Percentiles rank a stretch among this genome's conserved stretches.
Evolutionary conservation across 2,797 vertebrate genomes (phyloP).

Genomic region (Acomys russatus): DNA sequence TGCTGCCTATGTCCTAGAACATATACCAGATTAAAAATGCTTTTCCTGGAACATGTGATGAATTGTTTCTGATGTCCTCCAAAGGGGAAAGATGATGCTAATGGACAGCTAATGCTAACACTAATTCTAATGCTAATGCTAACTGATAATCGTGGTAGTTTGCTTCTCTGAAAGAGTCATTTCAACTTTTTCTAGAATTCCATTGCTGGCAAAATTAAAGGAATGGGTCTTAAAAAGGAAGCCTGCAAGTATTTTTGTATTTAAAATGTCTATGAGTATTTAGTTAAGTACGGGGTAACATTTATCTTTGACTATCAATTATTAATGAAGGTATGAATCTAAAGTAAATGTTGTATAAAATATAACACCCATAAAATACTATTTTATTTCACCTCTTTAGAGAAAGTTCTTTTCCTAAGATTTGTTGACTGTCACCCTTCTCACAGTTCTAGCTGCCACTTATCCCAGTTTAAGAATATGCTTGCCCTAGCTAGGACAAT

Average conservation of each 20-base stretch:
- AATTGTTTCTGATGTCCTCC: slow-evolving; percentile 26
- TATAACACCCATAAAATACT: neutral
- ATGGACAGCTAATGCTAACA: neutral
- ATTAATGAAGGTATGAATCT: slow-evolving; percentile 32
- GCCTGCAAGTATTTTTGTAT: neutral
- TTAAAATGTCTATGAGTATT: neutral
- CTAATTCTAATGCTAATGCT: no score
- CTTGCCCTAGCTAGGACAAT: slow-evolving; percentile 33
- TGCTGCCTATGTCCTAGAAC: neutral
- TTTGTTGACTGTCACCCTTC: neutral
- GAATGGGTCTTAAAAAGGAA: neutral
- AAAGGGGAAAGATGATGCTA: neutral
- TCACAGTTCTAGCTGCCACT: neutral
- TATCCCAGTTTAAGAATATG: neutral
- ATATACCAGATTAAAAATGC: neutral
- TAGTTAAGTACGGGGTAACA: neutral
- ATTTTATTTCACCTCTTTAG: slow-evolving; percentile 25
- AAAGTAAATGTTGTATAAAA: slow-evolving; percentile 10
- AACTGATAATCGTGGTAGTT: neutral
- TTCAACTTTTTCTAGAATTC: slow-evolving; percentile 24
- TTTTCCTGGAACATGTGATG: neutral
- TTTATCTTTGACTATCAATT: slow-evolving; percentile 6
- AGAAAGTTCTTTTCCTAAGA: neutral
- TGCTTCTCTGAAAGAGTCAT: neutral
- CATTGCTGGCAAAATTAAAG: neutral